phyloP scores from a whole-genome alignment of 2,797 vertebrate species.

The Borostomias antarcticus region DNA sequence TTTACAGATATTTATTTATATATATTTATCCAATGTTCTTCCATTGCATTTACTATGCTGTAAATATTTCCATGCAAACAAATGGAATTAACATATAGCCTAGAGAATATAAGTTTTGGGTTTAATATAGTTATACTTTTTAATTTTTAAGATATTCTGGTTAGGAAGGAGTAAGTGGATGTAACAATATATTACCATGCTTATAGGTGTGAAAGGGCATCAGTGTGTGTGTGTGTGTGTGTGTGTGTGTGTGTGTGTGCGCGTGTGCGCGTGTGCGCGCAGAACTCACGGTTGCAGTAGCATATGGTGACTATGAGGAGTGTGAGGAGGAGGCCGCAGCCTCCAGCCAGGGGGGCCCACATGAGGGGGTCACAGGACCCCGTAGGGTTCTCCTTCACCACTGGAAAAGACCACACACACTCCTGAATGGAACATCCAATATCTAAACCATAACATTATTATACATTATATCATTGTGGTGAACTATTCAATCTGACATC shows the following conservation, averaged over 20 bases:
- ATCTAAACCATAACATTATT: not conserved
- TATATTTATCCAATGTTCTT: too few relatives aligned
- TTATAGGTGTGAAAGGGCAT: too few relatives aligned
- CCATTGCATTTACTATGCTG: too few relatives aligned
- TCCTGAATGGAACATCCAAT: too few relatives aligned
- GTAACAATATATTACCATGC: too few relatives aligned
- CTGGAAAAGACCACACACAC: constrained; percentile 25
- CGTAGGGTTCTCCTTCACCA: accelerated
- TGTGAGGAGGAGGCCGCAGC: constrained; percentile 68
- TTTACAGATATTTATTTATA: too few relatives aligned
- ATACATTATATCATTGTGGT: not conserved
- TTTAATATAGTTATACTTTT: too few relatives aligned
- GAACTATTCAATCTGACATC: not conserved
- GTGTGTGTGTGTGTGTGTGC: not conserved
- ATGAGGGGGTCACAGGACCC: constrained; percentile 57
- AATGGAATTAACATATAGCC: too few relatives aligned
- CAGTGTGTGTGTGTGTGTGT: not conserved
- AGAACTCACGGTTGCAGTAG: constrained; percentile 75
- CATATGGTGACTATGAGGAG: constrained; percentile 61
- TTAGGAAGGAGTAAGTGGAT: not conserved
- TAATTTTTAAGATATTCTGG: too few relatives aligned
- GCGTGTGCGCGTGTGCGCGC: not conserved
- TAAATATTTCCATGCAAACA: too few relatives aligned
- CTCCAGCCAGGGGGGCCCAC: constrained; percentile 58
- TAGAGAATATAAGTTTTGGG: too few relatives aligned